These are phyloP conservation scores for Ochropacha duplaris DNA, from an alignment of 2,888 invertebrate genomes.

Conservation along the genomic window DNA sequence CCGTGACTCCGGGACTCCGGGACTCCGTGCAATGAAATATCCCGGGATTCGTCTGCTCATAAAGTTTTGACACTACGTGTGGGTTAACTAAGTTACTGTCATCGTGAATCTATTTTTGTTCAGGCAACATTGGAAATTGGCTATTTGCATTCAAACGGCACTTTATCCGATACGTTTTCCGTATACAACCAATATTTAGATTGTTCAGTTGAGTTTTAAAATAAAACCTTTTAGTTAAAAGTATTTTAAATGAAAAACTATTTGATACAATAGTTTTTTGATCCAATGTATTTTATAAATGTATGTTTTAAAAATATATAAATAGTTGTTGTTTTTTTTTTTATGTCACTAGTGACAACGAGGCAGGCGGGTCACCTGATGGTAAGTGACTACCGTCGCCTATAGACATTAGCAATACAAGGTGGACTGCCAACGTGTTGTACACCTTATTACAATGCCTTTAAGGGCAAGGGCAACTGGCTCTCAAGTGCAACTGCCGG, in stretches of 20 bases:
- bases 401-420: too few species aligned
- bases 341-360: too few species aligned
- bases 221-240: not conserved
- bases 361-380: too few species aligned
- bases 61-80: slow-evolving; percentile 2
- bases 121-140: slow-evolving; percentile 28
- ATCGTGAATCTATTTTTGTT: slow-evolving; percentile 26
- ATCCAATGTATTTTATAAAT: too few species aligned
- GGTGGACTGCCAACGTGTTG: too few species aligned
- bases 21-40: not conserved
- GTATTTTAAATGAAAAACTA: not conserved
- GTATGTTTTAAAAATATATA: too few species aligned
- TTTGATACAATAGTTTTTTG: too few species aligned
- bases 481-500: too few species aligned
- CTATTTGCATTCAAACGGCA: slow-evolving; percentile 33
- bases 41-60: not conserved
- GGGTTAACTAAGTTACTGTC: slow-evolving; percentile 24
- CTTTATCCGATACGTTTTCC: slow-evolving; percentile 21
- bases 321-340: too few species aligned
- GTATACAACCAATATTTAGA: slow-evolving; percentile 6
- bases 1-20: not conserved
- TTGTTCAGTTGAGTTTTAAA: not conserved
- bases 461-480: too few species aligned
- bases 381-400: too few species aligned
- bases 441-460: too few species aligned